Evolutionary conservation across 1,140 invertebrate genomes (phyloP).

Genomic region (Drosophila paulistorum): DNA sequence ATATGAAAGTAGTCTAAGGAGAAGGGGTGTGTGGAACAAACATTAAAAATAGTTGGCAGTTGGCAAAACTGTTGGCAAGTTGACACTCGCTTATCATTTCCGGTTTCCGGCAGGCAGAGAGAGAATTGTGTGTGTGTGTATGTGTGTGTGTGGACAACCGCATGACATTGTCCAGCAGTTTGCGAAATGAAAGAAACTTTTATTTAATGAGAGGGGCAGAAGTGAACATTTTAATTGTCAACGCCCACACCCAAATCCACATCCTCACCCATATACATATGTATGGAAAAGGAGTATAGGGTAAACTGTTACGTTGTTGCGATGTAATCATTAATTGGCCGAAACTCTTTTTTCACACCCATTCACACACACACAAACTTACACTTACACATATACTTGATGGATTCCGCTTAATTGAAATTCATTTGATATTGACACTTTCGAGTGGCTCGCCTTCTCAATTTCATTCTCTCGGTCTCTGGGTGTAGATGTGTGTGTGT

Average conservation of each 20-base stretch:
- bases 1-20: background rate
- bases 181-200: conserved; percentile 13
- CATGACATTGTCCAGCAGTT: conserved; percentile 46
- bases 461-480: conserved; percentile 6
- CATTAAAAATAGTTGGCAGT: conserved; percentile 9
- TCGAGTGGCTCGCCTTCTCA: conserved; percentile 37
- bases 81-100: conserved; percentile 74
- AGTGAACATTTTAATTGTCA: conserved; percentile 66
- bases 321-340: conserved; percentile 63
- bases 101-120: conserved; percentile 60
- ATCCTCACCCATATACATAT: background rate
- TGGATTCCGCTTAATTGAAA: conserved; percentile 71
- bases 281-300: background rate
- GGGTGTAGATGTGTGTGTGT: background rate
- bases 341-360: conserved; percentile 33
- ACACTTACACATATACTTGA: conserved; percentile 43
- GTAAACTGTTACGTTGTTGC: conserved; percentile 28
- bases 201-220: conserved; percentile 26
- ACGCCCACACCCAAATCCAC: conserved; percentile 23
- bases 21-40: background rate
- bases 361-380: conserved; percentile 20
- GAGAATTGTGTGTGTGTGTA: background rate
- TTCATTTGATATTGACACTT: conserved; percentile 77
- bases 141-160: conserved; percentile 34
- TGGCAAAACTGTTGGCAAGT: conserved; percentile 63